Percentiles rank a stretch among this genome's conserved stretches.
phyloP scores from a whole-genome alignment of 2,113 vertebrate species.

The Herpetotheres cachinnans region DNA sequence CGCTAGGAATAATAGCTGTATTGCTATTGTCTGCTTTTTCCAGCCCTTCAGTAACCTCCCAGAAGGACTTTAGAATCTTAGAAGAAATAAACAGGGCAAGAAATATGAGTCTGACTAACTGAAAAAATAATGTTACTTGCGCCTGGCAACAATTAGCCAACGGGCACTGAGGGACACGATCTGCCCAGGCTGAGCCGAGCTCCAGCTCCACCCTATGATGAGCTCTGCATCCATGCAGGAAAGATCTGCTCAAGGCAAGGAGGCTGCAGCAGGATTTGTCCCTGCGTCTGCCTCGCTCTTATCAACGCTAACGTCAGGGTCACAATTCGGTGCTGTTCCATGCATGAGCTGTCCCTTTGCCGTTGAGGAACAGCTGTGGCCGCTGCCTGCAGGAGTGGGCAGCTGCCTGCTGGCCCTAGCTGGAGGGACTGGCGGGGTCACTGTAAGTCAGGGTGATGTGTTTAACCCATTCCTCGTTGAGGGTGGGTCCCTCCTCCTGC shows the following conservation, averaged over 20 bases:
- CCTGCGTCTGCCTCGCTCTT: not conserved
- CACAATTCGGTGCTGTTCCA: fast-evolving
- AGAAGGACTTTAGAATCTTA: not conserved
- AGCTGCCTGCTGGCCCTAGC: not conserved
- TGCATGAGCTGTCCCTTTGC: not conserved
- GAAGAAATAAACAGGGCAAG: not conserved
- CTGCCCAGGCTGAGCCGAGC: not conserved
- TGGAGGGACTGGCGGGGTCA: not conserved
- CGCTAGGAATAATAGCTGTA: not conserved
- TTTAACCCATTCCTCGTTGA: not conserved
- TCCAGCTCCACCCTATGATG: not conserved
- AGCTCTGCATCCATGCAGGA: fast-evolving
- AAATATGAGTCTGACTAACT: not conserved
- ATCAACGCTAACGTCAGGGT: fast-evolving
- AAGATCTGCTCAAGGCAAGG: fast-evolving
- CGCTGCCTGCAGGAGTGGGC: not conserved
- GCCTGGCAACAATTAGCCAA: not conserved
- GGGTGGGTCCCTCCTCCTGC: not conserved
- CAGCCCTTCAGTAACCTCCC: not conserved
- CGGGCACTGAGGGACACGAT: fast-evolving
- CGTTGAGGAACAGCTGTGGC: not conserved
- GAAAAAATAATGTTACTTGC: not conserved
- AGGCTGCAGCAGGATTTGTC: not conserved
- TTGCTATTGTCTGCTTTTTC: not conserved
- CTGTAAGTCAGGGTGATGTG: not conserved